phyloP scores from a whole-genome alignment of 2,113 vertebrate species.

The Aldabrachelys gigantea region DNA sequence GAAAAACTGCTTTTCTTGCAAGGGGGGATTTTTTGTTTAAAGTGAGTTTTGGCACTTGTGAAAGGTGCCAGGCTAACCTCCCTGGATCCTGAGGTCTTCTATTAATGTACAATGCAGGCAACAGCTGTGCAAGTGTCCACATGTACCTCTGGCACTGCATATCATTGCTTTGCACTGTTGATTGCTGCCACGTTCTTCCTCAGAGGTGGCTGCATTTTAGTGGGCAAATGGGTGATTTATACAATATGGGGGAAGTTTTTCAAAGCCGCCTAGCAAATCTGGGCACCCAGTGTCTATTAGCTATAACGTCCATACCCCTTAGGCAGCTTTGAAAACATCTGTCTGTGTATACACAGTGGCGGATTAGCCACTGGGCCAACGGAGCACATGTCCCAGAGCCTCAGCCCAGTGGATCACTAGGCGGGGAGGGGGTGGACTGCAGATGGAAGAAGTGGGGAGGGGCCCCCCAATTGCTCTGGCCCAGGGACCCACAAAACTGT shows the following conservation, averaged over 20 bases:
- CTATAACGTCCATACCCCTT: neutral
- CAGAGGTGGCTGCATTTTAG: neutral
- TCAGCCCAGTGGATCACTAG: no score
- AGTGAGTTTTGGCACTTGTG: neutral
- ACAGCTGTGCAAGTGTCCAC: neutral
- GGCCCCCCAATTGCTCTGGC: no score
- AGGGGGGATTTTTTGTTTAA: neutral
- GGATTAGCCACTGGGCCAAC: no score
- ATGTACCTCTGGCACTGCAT: neutral
- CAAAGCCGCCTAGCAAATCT: neutral
- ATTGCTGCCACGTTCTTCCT: neutral
- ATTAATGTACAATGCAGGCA: neutral
- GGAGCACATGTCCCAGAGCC: no score
- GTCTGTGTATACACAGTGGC: neutral
- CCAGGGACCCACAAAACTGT: no score
- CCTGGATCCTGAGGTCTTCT: neutral
- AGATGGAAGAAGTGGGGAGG: no score
- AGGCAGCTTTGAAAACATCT: neutral
- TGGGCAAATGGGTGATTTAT: neutral
- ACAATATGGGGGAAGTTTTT: neutral
- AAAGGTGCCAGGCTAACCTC: neutral
- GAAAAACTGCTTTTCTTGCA: neutral
- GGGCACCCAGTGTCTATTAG: fast-evolving
- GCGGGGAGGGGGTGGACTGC: no score
- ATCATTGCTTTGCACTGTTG: neutral